Evolutionary conservation across 2,888 invertebrate genomes (phyloP), one percentile per base, ranked within the genome.

Genomic region (Cerastis rubricosa): DNA sequence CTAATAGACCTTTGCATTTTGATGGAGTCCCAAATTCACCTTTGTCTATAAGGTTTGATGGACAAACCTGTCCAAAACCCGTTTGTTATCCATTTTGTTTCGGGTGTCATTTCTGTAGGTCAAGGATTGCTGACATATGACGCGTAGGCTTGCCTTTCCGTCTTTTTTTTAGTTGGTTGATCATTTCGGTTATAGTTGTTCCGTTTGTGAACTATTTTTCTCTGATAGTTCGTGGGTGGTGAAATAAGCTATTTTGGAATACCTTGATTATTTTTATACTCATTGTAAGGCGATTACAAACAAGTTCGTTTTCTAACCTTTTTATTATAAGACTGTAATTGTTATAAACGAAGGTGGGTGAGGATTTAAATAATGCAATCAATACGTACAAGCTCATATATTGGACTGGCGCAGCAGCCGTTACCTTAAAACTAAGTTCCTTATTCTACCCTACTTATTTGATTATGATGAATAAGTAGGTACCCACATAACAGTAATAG

Each of bases 1-100:
- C 93, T 95, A 95, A 95, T 95, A 95, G 94, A 94, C 94, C 93
- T 94, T 93, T 93, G 92, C 91, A 93, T 94, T 94, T 94, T 93
- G 91, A 91, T 92, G 88, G 85, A 88, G 87, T 86, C 77, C 80
- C 76, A 66, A 84, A 83, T 80, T 79, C 68, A 76, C 82, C 76
- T 84, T 85, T 81, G 78, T 83, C 76, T 77, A 73, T 75, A 45
- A 49, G 43, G 66, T 54, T 72, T 85, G 79, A 85, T 63, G 68
- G 74, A 72, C 51, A 65, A 76, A 67, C 51, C 47, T 59, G 72
- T 77, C 59, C 17, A 64, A n/a, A 8, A n/a, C 43, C n/a, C 64
- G n/a, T 43, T 64, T 43, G 43, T 64, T 43, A 64, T 64, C 64
- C 17, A 35, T 72, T 75, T 74, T 59, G 71, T 69, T 59, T 71